Percentiles rank a stretch among this genome's conserved stretches.
phyloP scores from a whole-genome alignment of 2,113 vertebrate genomes.

The Scopus umbretta region DNA sequence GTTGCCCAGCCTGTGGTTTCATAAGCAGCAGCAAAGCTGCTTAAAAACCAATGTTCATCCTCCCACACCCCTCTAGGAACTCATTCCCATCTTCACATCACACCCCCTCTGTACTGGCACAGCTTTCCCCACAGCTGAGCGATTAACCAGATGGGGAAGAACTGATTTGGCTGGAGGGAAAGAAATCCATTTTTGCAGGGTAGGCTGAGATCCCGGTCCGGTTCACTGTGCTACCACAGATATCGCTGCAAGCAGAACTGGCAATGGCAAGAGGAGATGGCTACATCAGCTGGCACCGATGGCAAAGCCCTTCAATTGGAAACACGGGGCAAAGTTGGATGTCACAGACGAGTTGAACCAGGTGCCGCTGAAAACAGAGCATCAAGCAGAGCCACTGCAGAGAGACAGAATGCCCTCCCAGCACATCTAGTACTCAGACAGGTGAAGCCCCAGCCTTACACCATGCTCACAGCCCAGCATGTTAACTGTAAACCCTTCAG shows the following conservation, averaged over 20 bases:
- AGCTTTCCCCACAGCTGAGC: slow-evolving; percentile 9
- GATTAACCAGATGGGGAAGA: slow-evolving; percentile 49
- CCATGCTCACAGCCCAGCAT: neutral
- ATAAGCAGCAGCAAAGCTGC: slow-evolving; percentile 27
- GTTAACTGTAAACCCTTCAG: neutral
- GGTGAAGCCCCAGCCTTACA: neutral
- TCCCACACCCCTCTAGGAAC: slow-evolving; percentile 37
- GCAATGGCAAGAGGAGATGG: neutral
- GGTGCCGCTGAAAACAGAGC: neutral
- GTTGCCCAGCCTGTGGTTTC: slow-evolving; percentile 32
- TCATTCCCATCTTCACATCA: slow-evolving; percentile 11
- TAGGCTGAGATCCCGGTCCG: slow-evolving; percentile 21
- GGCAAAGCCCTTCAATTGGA: neutral
- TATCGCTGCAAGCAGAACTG: rapidly evolving
- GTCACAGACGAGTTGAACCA: neutral
- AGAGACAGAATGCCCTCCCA: neutral
- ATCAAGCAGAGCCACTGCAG: neutral
- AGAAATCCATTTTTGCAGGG: slow-evolving; percentile 3
- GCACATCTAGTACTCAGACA: neutral
- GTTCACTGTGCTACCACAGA: neutral
- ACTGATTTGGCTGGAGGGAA: neutral
- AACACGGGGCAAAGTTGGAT: neutral
- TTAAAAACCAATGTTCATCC: slow-evolving; percentile 8
- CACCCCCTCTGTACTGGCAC: slow-evolving; percentile 38
- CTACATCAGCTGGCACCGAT: neutral